Conservation (phyloP, 2,797 vertebrate genomes). For the Phataginus tricuspis region DNA sequence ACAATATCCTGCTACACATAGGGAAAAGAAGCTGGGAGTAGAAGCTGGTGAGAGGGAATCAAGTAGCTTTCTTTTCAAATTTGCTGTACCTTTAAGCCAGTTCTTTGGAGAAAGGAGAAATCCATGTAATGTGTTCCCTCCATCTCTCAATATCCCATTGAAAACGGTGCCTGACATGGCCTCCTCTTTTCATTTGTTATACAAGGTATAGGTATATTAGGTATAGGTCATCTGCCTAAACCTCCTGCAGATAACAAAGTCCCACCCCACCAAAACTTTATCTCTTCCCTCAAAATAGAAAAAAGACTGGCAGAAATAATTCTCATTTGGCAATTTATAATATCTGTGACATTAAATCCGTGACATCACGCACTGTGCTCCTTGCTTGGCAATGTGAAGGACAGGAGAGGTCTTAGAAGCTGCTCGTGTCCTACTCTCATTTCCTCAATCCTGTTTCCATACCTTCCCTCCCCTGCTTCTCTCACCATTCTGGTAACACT, state of each 20-base stretch:
- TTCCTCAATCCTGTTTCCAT: not conserved
- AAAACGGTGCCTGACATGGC: not conserved
- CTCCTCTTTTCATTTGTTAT: not conserved
- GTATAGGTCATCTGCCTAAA: too few species aligned
- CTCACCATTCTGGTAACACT: not conserved
- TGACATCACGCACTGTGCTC: not conserved
- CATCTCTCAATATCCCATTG: not conserved
- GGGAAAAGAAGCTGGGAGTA: not conserved
- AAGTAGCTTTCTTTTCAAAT: not conserved
- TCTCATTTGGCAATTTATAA: not conserved
- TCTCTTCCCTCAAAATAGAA: not conserved
- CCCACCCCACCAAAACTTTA: not conserved
- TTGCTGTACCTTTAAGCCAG: not conserved
- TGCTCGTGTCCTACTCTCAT: not conserved
- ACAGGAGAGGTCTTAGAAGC: not conserved
- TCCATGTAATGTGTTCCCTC: not conserved
- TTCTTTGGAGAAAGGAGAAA: not conserved
- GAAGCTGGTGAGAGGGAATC: not conserved
- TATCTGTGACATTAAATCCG: not conserved
- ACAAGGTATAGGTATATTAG: too few species aligned
- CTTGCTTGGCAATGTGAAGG: not conserved
- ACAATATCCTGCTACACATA: not conserved
- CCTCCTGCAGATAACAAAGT: not conserved
- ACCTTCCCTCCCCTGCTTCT: not conserved
- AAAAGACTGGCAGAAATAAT: not conserved